Base-by-base conservation (phyloP, 2,797 vertebrate genomes). In the Channa striata region DNA sequence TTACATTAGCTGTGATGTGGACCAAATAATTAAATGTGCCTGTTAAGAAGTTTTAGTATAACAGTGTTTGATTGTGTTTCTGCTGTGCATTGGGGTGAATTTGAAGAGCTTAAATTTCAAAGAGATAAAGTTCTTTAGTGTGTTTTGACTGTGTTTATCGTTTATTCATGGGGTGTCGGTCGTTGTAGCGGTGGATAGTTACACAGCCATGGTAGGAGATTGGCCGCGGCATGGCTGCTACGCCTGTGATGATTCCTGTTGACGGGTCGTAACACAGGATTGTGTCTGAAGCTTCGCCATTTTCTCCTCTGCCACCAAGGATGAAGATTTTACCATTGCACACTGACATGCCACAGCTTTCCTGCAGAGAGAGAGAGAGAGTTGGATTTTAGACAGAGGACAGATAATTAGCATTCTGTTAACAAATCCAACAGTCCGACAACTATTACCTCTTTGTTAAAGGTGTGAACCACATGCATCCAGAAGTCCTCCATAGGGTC, bases 291-390 rank as follows among this genome's bases (percentile, higher is more conserved):
- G 98, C 96, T 77, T 98, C 96, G 16, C 97, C 97, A 0, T 86
- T 98, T 86, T 99, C 97, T 23, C 96, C 94, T 86, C 97, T 94
- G 82, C 98, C 98, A 14, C 98, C 98, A 44, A 99, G 95, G 89
- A 99, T 97, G 85, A 96, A 99, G 93, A 99, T 96, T 89, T 99
- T 99, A 25, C 97, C 98, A 21, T 99, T 99, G 83, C 97, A 99
- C 60, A 99, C 96, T 0, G 97, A 98, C 97, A 99, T 98, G 74
- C 98, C 97, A 72, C 97, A 98, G 79, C 97, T 98, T 92, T 99
- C 98, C 98, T 99, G 93, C 76, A 67, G 46, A 46, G 6, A 65
- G 30, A 65, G 34, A 34, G 12, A 43, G 42, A 59, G 0, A 16
- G 37, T 33, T 4, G 1, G 25, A 11, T 42, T 25, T 11, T 33